These are phyloP conservation scores for Pachliopta kotzebuea DNA, from an alignment of 2,888 invertebrate genomes.

Conservation along the genomic window DNA sequence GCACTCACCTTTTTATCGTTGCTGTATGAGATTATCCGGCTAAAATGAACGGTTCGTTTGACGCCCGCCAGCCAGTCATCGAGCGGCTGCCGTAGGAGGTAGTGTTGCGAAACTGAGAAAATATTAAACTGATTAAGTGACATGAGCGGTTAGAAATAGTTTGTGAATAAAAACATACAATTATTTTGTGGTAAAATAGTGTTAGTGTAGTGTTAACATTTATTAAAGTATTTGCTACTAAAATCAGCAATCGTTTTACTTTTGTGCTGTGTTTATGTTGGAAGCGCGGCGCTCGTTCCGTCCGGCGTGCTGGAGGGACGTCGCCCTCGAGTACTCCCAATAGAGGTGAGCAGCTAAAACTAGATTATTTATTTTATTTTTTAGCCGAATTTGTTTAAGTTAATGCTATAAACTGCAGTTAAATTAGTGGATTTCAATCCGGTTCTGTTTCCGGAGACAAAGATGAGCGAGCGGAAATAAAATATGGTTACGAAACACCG, in stretches of 20 bases:
- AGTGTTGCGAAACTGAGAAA: slow-evolving; percentile 32
- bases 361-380: slow-evolving; percentile 50
- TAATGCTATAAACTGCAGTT: slow-evolving; percentile 36
- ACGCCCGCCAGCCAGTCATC: slow-evolving; percentile 63
- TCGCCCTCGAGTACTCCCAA: slow-evolving; percentile 72
- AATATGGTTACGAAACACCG: slow-evolving; percentile 46
- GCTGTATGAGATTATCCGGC: slow-evolving; percentile 36
- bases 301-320: slow-evolving; percentile 66
- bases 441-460: slow-evolving; percentile 47
- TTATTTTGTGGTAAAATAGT: slow-evolving; percentile 71
- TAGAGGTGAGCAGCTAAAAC: slow-evolving; percentile 60
- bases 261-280: slow-evolving; percentile 79
- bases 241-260: slow-evolving; percentile 57
- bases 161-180: slow-evolving; percentile 73
- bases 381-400: slow-evolving; percentile 29
- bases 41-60: slow-evolving; percentile 39
- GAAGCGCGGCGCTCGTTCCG: slow-evolving; percentile 66
- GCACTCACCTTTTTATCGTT: slow-evolving; percentile 39
- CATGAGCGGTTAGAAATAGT: slow-evolving; percentile 67
- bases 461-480: slow-evolving; percentile 43
- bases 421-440: slow-evolving; percentile 42
- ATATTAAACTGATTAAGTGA: slow-evolving; percentile 51
- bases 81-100: slow-evolving; percentile 56
- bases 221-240: slow-evolving; percentile 41
- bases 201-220: slow-evolving; percentile 60